A percentile compares a stretch with the other conserved stretches of the same genome.
These are phyloP conservation scores for Bolinopsis microptera DNA, from an alignment of 37 sponge, comb jelly and placozoan species.

Conservation along the genomic window DNA sequence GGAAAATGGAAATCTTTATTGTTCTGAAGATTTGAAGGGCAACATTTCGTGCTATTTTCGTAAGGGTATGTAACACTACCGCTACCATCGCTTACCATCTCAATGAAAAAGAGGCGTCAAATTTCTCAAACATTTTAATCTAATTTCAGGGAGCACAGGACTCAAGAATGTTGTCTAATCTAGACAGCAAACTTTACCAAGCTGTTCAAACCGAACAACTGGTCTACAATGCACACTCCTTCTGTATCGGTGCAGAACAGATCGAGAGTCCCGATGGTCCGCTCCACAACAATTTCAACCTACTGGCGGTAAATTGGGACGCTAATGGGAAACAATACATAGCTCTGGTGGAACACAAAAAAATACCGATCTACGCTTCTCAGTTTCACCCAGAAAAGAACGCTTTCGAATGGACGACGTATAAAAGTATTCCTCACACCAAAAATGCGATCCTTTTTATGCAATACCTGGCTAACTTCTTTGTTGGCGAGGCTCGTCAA, in stretches of 20 bases:
- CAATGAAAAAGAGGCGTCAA: no score
- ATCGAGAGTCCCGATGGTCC: neutral
- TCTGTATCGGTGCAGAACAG: neutral
- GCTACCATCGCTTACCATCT: neutral
- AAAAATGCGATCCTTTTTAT: slow-evolving; percentile 73
- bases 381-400: slow-evolving; percentile 96
- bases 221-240: neutral
- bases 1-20: neutral
- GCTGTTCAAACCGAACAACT: neutral
- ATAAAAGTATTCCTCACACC: slow-evolving; percentile 73
- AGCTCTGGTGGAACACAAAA: slow-evolving; percentile 24
- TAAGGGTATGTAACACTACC: neutral
- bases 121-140: no score
- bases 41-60: no score
- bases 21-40: no score
- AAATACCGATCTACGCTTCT: slow-evolving; percentile 81
- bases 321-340: neutral
- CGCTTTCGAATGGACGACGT: slow-evolving; percentile 80
- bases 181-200: neutral
- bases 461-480: slow-evolving; percentile 81
- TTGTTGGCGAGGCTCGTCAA: slow-evolving; percentile 83
- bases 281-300: neutral
- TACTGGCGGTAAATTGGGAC: slow-evolving; percentile 19
- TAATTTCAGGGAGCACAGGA: neutral
- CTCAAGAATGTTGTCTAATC: neutral